Base-by-base conservation (phyloP, 2,797 vertebrate genomes). In the Discoglossus pictus region DNA sequence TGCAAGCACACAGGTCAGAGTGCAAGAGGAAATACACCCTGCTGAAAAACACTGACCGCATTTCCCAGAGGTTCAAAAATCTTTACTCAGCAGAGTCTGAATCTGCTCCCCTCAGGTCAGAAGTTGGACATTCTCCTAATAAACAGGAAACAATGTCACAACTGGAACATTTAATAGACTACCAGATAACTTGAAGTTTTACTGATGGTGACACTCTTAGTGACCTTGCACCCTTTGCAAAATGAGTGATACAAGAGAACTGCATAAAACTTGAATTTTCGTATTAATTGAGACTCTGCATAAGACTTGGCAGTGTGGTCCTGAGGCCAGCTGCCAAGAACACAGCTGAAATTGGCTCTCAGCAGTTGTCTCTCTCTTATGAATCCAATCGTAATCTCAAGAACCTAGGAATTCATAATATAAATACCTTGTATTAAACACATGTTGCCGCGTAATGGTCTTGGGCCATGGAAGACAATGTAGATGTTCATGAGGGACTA, bases 61-160 rank as follows among this genome's bases (percentile, higher is more conserved):
- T 54, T 54, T 58, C 53, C 43, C 16, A 24, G 18, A 59, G 5
- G 13, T 15, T 58, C 24, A 23, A 2, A 44, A 36, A 58, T 51
- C 13, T 18, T 7, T 24, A 34, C 10, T 51, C 52, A 51, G 44
- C 35, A 40, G 34, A 59, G 27, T 36, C 16, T 13, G 18, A 24
- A 25, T 39, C 42, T 43, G 8, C 52, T 54, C n/a, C 20, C 18
- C 38, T 15, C 13, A 36, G 56, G 48, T 25, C 48, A 54, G 20
- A 46, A 39, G 39, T 58, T 17, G 21, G 21, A 24, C 24, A 16
- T 42, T 46, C 40, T 56, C 50, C 34, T 40, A 47, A 40, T 24
- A 70, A 62, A 63, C 51, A 68, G 65, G 56, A 68, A 44, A 7
- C 56, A 52, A 64, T 52, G 21, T 56, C 46, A 64, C 51, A 47